Percentiles rank a stretch among this genome's conserved stretches.
phyloP scores from a whole-genome alignment of 2,113 vertebrate species.

The Rhodinocichla rosea region DNA sequence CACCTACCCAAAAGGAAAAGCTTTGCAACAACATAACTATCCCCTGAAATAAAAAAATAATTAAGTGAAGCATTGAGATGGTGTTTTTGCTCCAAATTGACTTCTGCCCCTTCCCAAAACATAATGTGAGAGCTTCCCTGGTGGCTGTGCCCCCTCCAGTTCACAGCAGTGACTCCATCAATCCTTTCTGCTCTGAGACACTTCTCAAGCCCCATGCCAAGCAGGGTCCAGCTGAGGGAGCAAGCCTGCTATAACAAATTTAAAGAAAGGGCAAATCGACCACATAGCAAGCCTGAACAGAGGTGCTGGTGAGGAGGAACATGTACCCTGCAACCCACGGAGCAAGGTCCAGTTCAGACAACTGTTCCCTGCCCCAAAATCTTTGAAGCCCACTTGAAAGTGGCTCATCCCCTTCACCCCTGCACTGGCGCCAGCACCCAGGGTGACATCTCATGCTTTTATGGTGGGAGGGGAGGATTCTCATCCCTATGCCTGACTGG shows the following conservation, averaged over 20 bases:
- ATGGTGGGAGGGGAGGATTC: neutral
- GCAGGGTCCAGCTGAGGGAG: neutral
- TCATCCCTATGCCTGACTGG: neutral
- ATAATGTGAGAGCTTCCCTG: rapidly evolving
- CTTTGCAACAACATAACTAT: neutral
- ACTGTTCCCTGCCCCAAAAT: neutral
- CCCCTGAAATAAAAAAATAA: neutral
- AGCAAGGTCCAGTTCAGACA: neutral
- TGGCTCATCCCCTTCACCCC: neutral
- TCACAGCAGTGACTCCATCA: neutral
- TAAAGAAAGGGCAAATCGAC: neutral
- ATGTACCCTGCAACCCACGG: rapidly evolving
- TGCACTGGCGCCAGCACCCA: neutral
- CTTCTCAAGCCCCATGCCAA: neutral
- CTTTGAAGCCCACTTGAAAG: neutral
- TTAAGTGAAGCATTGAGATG: neutral
- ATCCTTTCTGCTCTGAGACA: neutral
- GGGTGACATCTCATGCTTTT: neutral
- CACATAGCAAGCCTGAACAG: neutral
- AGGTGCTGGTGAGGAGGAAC: neutral
- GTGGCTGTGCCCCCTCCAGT: neutral
- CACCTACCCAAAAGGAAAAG: neutral
- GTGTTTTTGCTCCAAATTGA: neutral
- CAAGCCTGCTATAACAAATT: neutral
- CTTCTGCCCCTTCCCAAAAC: neutral